Evolutionary conservation across 2,113 vertebrate genomes (phyloP).

Genomic region (Silurus asotus): DNA sequence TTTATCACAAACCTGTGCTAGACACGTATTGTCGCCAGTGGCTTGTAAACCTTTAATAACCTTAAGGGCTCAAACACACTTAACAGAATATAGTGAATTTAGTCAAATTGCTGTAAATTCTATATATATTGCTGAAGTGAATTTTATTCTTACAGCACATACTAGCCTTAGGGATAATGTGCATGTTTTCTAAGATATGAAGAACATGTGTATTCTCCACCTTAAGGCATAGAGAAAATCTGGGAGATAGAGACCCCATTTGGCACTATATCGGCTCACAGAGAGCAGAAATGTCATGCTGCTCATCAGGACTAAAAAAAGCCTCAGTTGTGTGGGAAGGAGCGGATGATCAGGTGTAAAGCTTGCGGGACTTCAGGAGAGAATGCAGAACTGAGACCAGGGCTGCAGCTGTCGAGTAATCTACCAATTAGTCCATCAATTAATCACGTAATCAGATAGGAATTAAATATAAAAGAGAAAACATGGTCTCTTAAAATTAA

Average conservation of each 20-base stretch:
- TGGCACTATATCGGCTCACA: not conserved
- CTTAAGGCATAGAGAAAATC: not conserved
- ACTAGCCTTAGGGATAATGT: not conserved
- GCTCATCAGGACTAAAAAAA: not conserved
- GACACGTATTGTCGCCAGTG: not conserved
- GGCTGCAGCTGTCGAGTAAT: no score
- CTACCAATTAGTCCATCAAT: no score
- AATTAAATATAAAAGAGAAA: no score
- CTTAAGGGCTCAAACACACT: not conserved
- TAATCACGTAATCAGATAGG: no score
- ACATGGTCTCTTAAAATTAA: no score
- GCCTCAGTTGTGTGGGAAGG: not conserved
- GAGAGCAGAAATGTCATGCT: not conserved
- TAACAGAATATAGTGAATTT: not conserved
- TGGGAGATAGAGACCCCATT: not conserved
- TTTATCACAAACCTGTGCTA: not conserved
- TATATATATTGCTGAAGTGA: not conserved
- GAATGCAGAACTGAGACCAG: not conserved
- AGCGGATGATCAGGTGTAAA: not conserved
- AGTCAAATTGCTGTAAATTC: not conserved
- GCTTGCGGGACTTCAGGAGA: not conserved
- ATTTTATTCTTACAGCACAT: not conserved
- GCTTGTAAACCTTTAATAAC: not conserved
- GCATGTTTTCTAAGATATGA: not conserved
- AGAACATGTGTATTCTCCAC: not conserved